Evolutionary conservation across 2,888 invertebrate genomes (phyloP), one percentile per base, ranked within the genome.

Genomic region (Rhamnusium bicolor): DNA sequence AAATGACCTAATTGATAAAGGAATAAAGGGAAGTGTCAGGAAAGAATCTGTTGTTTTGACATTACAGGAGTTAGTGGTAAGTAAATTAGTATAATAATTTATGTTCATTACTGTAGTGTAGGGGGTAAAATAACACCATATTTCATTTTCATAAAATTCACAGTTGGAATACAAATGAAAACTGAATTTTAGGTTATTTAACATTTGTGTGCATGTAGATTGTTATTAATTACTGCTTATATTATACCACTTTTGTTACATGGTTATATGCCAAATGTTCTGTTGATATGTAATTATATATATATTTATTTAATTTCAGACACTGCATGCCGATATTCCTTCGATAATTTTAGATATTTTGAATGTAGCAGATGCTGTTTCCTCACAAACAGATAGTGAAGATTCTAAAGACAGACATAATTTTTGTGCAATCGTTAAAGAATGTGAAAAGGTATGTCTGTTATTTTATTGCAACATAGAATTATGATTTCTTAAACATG

Each of bases 261-360:
- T n/a, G 53, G 0, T 63, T 29, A n/a, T 2, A 19, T 21, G 4
- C 18, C 0, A 6, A 56, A 7, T 21, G 1, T 56, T 56, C 29
- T 10, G 29, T 19, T 16, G 8, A 63, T 7, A 62, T 58, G n/a
- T n/a, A n/a, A n/a, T n/a, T 66, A 24, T 14, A 67, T 14, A 56
- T 54, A 29, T 19, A 47, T 56, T 19, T 21, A 14, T 70, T 49
- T 61, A 54, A 77, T 90, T 91, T 60, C 87, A 96, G 96, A 89
- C 89, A 71, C 88, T 94, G 75, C 94, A 96, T 89, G 91, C 91
- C 79, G 95, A 95, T 84, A 90, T 97, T 83, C 93, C 96, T 73
- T 95, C 96, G 29, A 91, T 96, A 70, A 91, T 97, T 75, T 90
- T 96, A 84, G 98, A 98, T 88, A 92, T 96, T 72, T 91, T 96